Percentiles rank a stretch among this genome's conserved stretches.
phyloP scores from a whole-genome alignment of 1,140 invertebrate genomes.

The Penaeus indicus region DNA sequence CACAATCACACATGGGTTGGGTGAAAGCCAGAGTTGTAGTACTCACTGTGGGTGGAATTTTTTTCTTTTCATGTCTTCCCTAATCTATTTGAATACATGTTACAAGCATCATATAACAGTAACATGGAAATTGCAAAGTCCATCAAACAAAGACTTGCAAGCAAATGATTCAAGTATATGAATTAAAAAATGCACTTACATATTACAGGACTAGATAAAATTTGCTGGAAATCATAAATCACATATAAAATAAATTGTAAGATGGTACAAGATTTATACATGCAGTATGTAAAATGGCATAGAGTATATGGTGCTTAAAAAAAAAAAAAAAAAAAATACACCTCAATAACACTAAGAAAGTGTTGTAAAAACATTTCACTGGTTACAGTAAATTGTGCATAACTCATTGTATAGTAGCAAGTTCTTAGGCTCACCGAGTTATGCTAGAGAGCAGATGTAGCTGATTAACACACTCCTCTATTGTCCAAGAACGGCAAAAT shows the following conservation, averaged over 20 bases:
- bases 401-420: slow-evolving; percentile 21
- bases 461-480: slow-evolving; percentile 23
- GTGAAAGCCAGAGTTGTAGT: neutral
- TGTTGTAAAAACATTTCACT: slow-evolving; percentile 13
- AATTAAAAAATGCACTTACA: slow-evolving; percentile 41
- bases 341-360: slow-evolving; percentile 46
- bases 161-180: slow-evolving; percentile 24
- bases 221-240: slow-evolving; percentile 39
- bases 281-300: slow-evolving; percentile 56
- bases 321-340: neutral
- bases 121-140: slow-evolving; percentile 8
- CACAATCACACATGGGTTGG: slow-evolving; percentile 15
- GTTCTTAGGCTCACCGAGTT: neutral
- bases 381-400: slow-evolving; percentile 1
- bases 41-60: too few species aligned
- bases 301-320: slow-evolving; percentile 21
- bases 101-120: slow-evolving; percentile 33
- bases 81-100: slow-evolving; percentile 8
- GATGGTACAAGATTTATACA: slow-evolving; percentile 41
- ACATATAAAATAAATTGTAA: slow-evolving; percentile 39
- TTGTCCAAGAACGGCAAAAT: neutral
- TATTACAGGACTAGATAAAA: slow-evolving; percentile 52
- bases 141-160: slow-evolving; percentile 12
- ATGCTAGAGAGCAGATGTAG: slow-evolving; percentile 11
- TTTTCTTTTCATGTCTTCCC: too few species aligned